Conservation (phyloP, 2,113 vertebrate genomes). For the Odocoileus virginianus region DNA sequence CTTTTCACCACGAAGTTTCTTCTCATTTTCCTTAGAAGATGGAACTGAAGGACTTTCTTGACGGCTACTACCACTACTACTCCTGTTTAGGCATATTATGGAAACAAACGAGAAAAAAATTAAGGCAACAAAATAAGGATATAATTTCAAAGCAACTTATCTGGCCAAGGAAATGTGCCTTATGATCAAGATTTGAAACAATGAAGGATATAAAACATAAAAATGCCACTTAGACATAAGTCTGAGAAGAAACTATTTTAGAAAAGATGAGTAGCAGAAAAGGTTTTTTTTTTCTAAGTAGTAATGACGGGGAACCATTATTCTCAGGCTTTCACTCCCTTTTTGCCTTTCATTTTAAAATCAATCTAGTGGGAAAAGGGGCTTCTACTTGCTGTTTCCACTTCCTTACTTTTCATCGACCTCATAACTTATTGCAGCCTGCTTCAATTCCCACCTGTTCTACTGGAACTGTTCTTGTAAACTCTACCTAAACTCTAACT, state of each 20-base stretch:
- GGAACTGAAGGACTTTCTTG: conserved; percentile 81
- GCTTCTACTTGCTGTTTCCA: background rate
- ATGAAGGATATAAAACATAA: background rate
- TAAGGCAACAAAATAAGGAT: background rate
- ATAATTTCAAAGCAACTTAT: conserved; percentile 24
- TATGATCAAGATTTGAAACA: background rate
- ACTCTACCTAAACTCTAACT: background rate
- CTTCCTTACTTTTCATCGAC: background rate
- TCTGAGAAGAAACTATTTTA: background rate
- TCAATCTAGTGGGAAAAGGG: background rate
- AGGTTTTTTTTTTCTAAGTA: background rate
- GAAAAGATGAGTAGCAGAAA: background rate
- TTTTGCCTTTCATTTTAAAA: background rate
- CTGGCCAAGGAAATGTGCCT: background rate
- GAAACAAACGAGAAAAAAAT: background rate
- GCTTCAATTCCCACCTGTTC: background rate
- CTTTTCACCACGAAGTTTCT: conserved; percentile 74
- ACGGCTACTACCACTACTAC: conserved; percentile 81
- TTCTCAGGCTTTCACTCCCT: background rate
- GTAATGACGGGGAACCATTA: background rate
- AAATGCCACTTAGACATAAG: background rate
- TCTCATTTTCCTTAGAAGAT: conserved; percentile 80
- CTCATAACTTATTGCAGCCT: background rate
- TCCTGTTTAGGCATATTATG: conserved; percentile 53
- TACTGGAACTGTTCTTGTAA: background rate